Conservation (phyloP, 2,797 vertebrate genomes). For the Eurystomus glaucurus region DNA sequence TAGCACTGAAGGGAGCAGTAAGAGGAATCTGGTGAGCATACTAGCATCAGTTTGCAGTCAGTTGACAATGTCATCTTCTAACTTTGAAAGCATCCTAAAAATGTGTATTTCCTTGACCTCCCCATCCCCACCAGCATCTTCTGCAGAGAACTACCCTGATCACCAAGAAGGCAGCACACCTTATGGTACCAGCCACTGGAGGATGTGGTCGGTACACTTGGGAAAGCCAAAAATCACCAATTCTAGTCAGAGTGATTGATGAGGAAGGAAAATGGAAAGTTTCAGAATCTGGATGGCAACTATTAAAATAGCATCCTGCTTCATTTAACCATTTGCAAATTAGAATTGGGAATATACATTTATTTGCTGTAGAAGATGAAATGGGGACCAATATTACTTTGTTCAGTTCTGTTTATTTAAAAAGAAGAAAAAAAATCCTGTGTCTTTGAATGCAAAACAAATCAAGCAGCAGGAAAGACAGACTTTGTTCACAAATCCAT, state of each 20-base stretch:
- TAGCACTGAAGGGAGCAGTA: background rate
- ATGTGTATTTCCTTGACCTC: background rate
- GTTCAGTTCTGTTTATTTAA: background rate
- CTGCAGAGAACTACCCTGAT: background rate
- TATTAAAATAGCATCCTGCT: background rate
- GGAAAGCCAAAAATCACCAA: background rate
- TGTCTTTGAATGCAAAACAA: background rate
- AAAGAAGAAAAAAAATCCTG: background rate
- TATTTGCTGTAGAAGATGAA: background rate
- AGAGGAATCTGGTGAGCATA: background rate
- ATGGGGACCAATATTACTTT: background rate
- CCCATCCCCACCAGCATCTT: background rate
- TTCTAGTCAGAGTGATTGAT: background rate
- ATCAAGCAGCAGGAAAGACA: background rate
- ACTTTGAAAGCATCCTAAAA: background rate
- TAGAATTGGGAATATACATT: background rate
- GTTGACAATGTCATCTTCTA: background rate
- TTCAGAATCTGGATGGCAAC: background rate
- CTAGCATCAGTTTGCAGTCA: background rate
- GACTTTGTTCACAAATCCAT: background rate
- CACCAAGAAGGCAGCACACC: background rate
- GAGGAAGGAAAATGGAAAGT: background rate
- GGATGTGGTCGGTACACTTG: background rate
- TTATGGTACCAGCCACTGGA: background rate
- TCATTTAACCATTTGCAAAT: background rate